Evolutionary conservation across 2,113 vertebrate species (phyloP), one percentile per base, ranked within the genome.

Genomic region (Bostrychus sinensis): DNA sequence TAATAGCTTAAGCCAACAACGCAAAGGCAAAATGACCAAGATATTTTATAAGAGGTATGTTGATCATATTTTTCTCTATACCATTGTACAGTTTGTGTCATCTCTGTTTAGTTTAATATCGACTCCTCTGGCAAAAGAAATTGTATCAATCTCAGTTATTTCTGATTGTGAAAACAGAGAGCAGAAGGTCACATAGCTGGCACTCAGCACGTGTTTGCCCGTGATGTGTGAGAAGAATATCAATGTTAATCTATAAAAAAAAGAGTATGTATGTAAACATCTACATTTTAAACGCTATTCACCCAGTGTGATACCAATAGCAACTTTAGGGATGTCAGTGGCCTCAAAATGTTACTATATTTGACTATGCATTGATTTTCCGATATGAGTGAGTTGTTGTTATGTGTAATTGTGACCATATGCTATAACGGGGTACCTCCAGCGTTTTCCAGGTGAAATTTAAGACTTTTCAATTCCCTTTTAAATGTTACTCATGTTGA

Each of bases 1-100:
- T 59, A 43, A 75, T n/a, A 66, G 78, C 67, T 48, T 69, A 19
- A 30, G 20, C 60, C 63, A 28, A 62, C 43, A 61, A 74, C 39
- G 80, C 62, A 63, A 41, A 72, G 72, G 78, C 41, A 75, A 60
- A 10, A 51, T n/a, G 54, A 77, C 58, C 59, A 94, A 94, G 93
- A 91, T 94, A 66, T 87, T 88, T 58, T 84, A 90, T 16, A 57
- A 78, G 82, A 93, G 95, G 95, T 97, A 94, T 92, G 93, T 93
- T 30, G 55, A 46, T 56, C 28, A 34, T 70, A 38, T 30, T 17
- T 50, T 48, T 57, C 12, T 38, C 20, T 39, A 37, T 23, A 0
- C 56, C 41, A 16, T 6, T 0, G 22, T 5, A 32, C 36, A 25
- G 3, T 61, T 53, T 28, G 57, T 46, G n/a, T 67, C 11, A 17